Evolutionary conservation across 2,888 invertebrate genomes (phyloP).

Genomic region (Drosophila gaucha): DNA sequence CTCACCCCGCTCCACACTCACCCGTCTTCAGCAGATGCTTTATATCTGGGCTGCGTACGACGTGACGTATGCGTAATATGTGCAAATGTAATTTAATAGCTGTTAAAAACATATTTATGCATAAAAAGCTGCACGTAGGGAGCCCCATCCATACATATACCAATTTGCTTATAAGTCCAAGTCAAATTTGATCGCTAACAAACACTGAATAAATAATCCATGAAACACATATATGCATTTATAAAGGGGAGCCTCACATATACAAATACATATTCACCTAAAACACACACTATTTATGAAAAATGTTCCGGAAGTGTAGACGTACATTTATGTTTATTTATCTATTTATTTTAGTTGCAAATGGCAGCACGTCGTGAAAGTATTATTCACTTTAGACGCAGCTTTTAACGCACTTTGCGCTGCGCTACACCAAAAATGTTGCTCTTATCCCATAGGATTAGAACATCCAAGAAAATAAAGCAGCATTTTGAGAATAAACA

Average conservation of each 20-base stretch:
- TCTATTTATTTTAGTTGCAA: slow-evolving; percentile 74
- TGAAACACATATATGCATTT: not conserved
- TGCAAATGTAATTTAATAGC: slow-evolving; percentile 65
- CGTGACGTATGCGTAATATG: slow-evolving; percentile 56
- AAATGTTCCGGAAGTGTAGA: slow-evolving; percentile 44
- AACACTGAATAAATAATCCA: slow-evolving; percentile 37
- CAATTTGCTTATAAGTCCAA: slow-evolving; percentile 72
- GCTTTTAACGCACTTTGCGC: slow-evolving; percentile 51
- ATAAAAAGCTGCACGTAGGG: slow-evolving; percentile 62
- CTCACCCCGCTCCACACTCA: too few species aligned
- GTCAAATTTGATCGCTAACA: slow-evolving; percentile 70
- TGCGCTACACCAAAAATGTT: slow-evolving; percentile 45
- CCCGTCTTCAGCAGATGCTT: not conserved
- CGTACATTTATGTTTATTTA: slow-evolving; percentile 25
- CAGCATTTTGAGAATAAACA: too few species aligned
- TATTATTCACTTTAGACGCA: slow-evolving; percentile 72
- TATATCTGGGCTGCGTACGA: slow-evolving; percentile 10
- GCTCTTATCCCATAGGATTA: not conserved
- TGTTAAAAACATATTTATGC: slow-evolving; percentile 58
- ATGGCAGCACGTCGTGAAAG: slow-evolving; percentile 71
- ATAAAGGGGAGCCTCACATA: not conserved
- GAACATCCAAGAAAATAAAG: not conserved
- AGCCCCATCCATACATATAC: slow-evolving; percentile 29
- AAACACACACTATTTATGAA: slow-evolving; percentile 68
- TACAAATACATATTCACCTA: not conserved